Base-by-base conservation (phyloP, 2,888 invertebrate genomes). In the Pogonocherus hispidulus region DNA sequence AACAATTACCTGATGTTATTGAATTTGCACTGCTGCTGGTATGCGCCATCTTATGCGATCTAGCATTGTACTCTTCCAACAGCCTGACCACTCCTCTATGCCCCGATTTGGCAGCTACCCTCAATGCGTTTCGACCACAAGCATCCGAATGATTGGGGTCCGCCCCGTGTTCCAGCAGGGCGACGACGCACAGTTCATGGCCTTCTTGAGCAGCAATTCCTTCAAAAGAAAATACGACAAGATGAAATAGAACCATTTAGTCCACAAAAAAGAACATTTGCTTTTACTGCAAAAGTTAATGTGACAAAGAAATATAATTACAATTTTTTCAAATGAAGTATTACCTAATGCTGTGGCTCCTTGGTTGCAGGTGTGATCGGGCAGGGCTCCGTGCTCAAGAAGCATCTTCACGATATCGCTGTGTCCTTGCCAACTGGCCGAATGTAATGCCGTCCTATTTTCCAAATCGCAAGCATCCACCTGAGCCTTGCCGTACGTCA, bases 151-250 rank as follows among this genome's bases (percentile, higher is more conserved):
- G 95, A 79, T 91, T 89, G 0, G 95, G 95, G 85, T 95, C 94
- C 0, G 95, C 95, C 14, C 95, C 95, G 76, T 94, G 94, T 78
- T 94, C 93, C 44, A 94, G 84, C 23, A 96, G 85, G 81, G 92
- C 93, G 66, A 94, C 88, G 0, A 98, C 98, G 80, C 97, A 97
- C 71, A 94, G 93, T 78, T 96, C 95, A 82, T 97, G 97, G 0
- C 98, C 98, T 84, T 98, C 98, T 85, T 98, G 98, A 0, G 98
- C 95, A 0, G 98, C 97, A 66, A 98, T 97, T 78, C 97, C 94
- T 92, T 77, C 2, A 71, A 32, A 52, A 49, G 22, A 41, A 20
- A 57, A 65, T 41, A 54, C 19, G n/a, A n/a, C n/a, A n/a, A n/a
- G n/a, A n/a, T n/a, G n/a, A n/a, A n/a, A n/a, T n/a, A n/a, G n/a